Evolutionary conservation across 2,797 vertebrate genomes (phyloP), one percentile per base, ranked within the genome.

Genomic region (Holocentrus rufus): DNA sequence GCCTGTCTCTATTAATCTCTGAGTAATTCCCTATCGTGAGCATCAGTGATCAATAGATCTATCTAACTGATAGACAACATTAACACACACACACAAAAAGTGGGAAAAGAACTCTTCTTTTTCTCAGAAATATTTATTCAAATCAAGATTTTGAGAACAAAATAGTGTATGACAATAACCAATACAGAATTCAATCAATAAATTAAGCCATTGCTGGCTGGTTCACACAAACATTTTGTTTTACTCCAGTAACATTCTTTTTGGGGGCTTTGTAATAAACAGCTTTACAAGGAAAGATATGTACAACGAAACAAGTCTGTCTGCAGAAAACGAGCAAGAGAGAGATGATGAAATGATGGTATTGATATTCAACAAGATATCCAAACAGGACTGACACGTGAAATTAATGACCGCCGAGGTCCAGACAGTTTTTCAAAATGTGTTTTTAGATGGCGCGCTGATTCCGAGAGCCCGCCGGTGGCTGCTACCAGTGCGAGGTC

Each of bases 121-220:
- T n/a, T n/a, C n/a, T 85, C 64, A 83, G 66, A 85, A 70, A 66
- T 85, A 66, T 92, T 87, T 92, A 92, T 89, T 85, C 86, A 89
- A 90, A 85, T 82, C 88, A 91, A 87, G 75, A 77, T 74, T 87
- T 73, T 72, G 90, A 87, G 78, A 87, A 75, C 63, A 92, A 90
- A 83, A 84, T 81, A 87, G 66, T 56, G 14, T 76, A 76, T 76
- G 75, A 83, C 83, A 87, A 77, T 82, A 88, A 88, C 79, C 87
- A 89, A 87, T 88, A 85, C 88, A 90, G 80, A 87, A 87, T 82
- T 80, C 76, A 83, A 55, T 84, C 69, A 84, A 90, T 91, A 90
- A 87, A 83, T 91, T 79, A 88, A 79, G 65, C 76, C 85, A 63
- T 69, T 76, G 86, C 8, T 55, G 78, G 80, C 68, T 67, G 87